Base-by-base conservation (phyloP, 1,140 invertebrate genomes). In the Drosophila ohnishii region DNA sequence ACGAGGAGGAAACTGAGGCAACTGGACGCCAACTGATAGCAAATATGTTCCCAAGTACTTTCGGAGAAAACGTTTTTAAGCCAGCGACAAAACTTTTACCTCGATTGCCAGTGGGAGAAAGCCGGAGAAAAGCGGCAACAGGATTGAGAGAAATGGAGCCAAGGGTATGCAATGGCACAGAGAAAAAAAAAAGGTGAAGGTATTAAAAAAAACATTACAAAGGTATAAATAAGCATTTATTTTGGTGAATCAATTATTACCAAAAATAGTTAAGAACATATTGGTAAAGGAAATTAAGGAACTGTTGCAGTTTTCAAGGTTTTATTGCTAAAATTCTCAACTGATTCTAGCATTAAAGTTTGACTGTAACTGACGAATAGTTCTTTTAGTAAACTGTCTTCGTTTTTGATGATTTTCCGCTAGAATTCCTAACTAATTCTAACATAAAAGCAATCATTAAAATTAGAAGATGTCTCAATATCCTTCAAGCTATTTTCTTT, bases 41-140 rank as follows among this genome's bases (percentile, higher is more conserved):
- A 87, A 87, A 87, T 88, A 87, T 87, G 84, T 87, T 88, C 76
- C 75, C 80, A 84, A 87, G 84, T 87, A 88, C 84, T 87, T 84
- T 82, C 47, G 58, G 67, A 82, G 80, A 72, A 82, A 77, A 83
- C 71, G 79, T 83, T 86, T 88, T 86, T 84, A 86, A 88, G 83
- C 83, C 69, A 88, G 84, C 80, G 71, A 79, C 78, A 64, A 85
- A 83, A 86, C 75, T 88, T 88, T 88, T 88, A 86, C 84, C 82
- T 88, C 82, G 60, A 56, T 57, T 79, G 55, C 70, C 70, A 47
- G 35, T 35, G 58, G 39, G 56, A 76, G 45, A 45, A 47, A 62
- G 34, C 28, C 34, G 56, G 44, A 51, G 45, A 58, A 37, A 47
- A 44, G 64, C 39, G 61, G 39, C 62, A 44, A 34, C 51, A 58